A percentile compares a stretch with the other conserved stretches of the same genome.
These are phyloP conservation scores for Otolemur crassicaudatus DNA, from an alignment of 2,797 vertebrate species.

Conservation along the genomic window DNA sequence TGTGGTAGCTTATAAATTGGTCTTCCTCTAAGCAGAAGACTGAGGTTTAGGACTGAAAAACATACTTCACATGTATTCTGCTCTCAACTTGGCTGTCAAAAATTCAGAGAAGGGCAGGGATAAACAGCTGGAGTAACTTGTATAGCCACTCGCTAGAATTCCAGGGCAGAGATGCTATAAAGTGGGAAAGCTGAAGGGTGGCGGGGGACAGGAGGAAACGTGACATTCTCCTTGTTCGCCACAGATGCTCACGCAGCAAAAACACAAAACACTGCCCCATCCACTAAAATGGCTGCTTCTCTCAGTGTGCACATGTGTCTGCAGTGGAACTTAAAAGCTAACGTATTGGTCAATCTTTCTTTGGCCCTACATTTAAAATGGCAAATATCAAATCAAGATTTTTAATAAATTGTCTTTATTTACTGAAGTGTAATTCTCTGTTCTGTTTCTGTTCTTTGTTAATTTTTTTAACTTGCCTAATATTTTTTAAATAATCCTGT, in stretches of 20 bases:
- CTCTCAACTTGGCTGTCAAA: conserved; percentile 5
- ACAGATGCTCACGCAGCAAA: neutral
- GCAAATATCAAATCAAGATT: neutral
- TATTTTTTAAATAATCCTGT: conserved; percentile 54
- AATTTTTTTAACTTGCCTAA: conserved; percentile 60
- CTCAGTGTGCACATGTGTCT: neutral
- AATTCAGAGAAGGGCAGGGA: neutral
- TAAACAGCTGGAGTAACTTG: neutral
- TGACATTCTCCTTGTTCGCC: neutral
- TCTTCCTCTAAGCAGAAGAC: neutral
- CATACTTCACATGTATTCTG: neutral
- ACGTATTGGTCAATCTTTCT: neutral
- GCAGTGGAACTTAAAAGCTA: neutral
- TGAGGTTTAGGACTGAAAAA: conserved; percentile 14
- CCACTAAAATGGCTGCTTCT: neutral
- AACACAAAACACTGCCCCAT: neutral
- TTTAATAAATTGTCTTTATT: neutral
- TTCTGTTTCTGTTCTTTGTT: conserved; percentile 30
- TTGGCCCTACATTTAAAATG: conserved; percentile 38
- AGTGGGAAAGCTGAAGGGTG: neutral
- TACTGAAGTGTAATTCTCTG: conserved; percentile 65
- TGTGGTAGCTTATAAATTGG: neutral
- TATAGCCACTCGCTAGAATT: neutral
- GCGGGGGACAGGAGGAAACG: too few species aligned
- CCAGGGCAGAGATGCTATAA: neutral